These are phyloP conservation scores for Gephyroberyx darwinii DNA, from an alignment of 2,797 vertebrate species.

Conservation along the genomic window DNA sequence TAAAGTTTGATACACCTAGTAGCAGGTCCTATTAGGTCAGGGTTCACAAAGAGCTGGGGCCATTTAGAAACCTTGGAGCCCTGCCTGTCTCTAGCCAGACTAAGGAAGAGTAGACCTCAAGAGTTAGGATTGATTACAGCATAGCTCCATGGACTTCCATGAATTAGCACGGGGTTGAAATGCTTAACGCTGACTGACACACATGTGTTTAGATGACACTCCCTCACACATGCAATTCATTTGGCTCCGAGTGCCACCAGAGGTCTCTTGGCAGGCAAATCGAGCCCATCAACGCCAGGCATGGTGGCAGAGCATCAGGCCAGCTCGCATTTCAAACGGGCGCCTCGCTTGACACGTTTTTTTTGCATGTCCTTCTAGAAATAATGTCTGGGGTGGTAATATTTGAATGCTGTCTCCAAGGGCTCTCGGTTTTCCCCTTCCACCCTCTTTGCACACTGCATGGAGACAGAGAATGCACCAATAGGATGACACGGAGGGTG, in stretches of 20 bases:
- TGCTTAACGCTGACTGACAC: slow-evolving; percentile 71
- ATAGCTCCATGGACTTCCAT: slow-evolving; percentile 67
- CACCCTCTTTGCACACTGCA: slow-evolving; percentile 57
- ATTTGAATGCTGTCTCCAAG: slow-evolving; percentile 82
- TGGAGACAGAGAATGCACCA: slow-evolving; percentile 75
- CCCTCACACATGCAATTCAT: slow-evolving; percentile 69
- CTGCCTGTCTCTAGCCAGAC: slow-evolving; percentile 78
- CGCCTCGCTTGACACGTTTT: slow-evolving; percentile 68
- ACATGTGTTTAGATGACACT: slow-evolving; percentile 66
- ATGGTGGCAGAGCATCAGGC: slow-evolving; percentile 70
- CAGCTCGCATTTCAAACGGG: slow-evolving; percentile 79
- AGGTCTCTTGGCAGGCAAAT: slow-evolving; percentile 69
- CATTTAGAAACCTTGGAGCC: slow-evolving; percentile 73
- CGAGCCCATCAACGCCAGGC: slow-evolving; percentile 70
- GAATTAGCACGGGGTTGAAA: slow-evolving; percentile 70
- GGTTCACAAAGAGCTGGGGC: slow-evolving; percentile 61
- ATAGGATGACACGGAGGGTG: slow-evolving; percentile 57
- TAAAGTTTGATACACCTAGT: slow-evolving; percentile 56
- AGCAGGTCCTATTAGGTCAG: slow-evolving; percentile 64
- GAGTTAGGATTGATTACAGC: slow-evolving; percentile 73
- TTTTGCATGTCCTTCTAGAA: slow-evolving; percentile 79
- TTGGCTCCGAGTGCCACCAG: slow-evolving; percentile 51
- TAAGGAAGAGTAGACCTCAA: slow-evolving; percentile 64
- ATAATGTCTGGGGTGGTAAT: slow-evolving; percentile 80
- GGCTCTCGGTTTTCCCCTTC: slow-evolving; percentile 64